phyloP scores from a whole-genome alignment of 2,888 invertebrate species.

The Andrena marginata region DNA sequence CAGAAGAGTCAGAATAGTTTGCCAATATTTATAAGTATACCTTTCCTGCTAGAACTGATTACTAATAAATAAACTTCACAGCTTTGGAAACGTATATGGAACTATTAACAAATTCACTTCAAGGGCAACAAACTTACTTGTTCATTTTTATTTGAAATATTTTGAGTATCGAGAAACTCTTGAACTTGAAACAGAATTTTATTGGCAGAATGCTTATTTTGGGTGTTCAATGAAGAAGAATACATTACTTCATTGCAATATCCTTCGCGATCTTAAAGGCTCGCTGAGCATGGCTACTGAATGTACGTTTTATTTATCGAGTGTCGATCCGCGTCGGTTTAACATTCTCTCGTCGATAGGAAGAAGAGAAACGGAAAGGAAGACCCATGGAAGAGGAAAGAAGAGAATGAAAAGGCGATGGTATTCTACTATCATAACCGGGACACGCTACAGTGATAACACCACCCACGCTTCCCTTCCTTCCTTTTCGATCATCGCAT shows the following conservation, averaged over 20 bases:
- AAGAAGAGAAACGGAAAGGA: slow-evolving; percentile 12
- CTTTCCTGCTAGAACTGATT: too few relatives aligned
- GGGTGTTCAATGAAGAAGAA: neutral
- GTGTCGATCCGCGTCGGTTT: neutral
- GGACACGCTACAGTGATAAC: slow-evolving; percentile 73
- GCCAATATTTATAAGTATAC: too few relatives aligned
- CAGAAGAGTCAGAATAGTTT: too few relatives aligned
- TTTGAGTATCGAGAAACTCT: neutral
- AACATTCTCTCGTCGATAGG: neutral
- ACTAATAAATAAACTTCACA: neutral
- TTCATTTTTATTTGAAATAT: neutral
- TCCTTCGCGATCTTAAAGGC: neutral
- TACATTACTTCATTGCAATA: neutral
- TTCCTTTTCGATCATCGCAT: slow-evolving; percentile 71
- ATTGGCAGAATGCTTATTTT: neutral
- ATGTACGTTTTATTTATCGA: slow-evolving; percentile 5
- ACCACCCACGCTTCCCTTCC: slow-evolving; percentile 77
- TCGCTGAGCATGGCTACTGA: neutral
- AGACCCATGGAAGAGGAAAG: slow-evolving; percentile 30
- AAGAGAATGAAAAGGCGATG: slow-evolving; percentile 70
- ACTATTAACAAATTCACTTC: neutral
- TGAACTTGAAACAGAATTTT: neutral
- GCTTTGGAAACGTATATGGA: neutral
- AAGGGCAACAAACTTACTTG: neutral
- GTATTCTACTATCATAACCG: slow-evolving; percentile 75